A percentile compares a stretch with the other conserved stretches of the same genome.
phyloP scores from a whole-genome alignment of 1,140 invertebrate genomes.

The Neodiprion fabricii region DNA sequence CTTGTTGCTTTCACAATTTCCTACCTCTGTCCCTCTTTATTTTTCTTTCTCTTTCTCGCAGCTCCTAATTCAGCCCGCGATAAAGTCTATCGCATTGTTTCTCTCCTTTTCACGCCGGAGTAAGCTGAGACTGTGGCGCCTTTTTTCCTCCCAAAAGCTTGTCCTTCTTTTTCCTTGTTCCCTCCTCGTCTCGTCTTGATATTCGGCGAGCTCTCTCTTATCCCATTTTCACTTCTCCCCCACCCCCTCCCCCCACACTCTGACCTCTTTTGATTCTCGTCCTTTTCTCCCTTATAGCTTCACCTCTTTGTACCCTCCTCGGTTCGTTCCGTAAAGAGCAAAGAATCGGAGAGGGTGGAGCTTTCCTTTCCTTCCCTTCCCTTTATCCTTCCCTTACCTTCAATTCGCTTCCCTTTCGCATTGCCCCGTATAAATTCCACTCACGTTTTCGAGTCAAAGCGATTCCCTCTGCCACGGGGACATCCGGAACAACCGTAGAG shows the following conservation, averaged over 20 bases:
- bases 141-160: constrained; percentile 17
- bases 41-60: constrained; percentile 14
- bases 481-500: constrained; percentile 1
- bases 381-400: neutral
- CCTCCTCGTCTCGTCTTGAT: constrained; percentile 5
- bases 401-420: neutral
- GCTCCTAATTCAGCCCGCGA: neutral
- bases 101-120: neutral
- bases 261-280: constrained; percentile 17
- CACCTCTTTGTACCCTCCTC: constrained; percentile 23
- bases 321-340: neutral
- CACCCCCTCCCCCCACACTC: neutral
- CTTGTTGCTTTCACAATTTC: constrained; percentile 12
- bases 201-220: constrained; percentile 7
- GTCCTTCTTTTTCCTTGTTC: constrained; percentile 24
- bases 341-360: neutral
- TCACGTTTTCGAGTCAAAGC: constrained; percentile 7
- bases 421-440: constrained; percentile 2
- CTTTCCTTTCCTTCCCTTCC: neutral
- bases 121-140: neutral
- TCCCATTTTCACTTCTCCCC: neutral
- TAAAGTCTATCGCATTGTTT: neutral
- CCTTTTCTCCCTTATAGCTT: constrained; percentile 1
- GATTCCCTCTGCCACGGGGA: neutral
- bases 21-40: constrained; percentile 7